Conservation (phyloP, 2,888 invertebrate genomes). For the Podabrus alpinus region DNA sequence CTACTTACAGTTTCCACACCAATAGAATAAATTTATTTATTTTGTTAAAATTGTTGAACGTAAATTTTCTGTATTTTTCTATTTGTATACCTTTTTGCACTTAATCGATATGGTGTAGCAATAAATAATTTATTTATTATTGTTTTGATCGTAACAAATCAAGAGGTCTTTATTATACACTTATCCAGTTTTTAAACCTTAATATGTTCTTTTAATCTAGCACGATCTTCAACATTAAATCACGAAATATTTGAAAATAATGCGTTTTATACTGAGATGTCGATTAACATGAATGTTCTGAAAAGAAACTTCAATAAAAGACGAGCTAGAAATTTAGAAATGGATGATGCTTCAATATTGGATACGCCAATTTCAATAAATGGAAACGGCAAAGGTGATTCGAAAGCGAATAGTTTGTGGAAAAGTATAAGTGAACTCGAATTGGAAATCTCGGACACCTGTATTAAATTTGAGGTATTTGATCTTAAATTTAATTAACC, state of each 20-base stretch:
- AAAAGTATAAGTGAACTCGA: constrained; percentile 1
- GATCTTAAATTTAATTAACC: background rate
- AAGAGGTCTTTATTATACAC: background rate
- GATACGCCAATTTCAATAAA: background rate
- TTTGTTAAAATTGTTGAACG: constrained; percentile 8
- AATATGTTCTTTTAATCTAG: background rate
- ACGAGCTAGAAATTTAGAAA: background rate
- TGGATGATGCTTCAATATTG: background rate
- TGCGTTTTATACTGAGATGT: constrained; percentile 39
- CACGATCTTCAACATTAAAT: background rate
- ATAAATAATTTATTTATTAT: constrained; percentile 23
- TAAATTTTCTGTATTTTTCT: constrained; percentile 25
- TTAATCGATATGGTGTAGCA: constrained; percentile 12
- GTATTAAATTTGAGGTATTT: constrained; percentile 2
- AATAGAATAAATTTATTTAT: constrained; percentile 12
- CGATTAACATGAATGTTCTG: constrained; percentile 28
- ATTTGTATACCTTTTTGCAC: constrained; percentile 30
- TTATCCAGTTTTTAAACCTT: background rate
- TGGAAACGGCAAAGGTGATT: background rate
- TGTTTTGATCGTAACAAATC: background rate
- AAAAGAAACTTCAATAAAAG: constrained; percentile 20
- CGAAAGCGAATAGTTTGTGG: background rate
- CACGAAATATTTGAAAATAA: constrained; percentile 34
- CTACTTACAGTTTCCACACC: constrained; percentile 15
- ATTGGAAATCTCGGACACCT: background rate